Conservation (phyloP, 2,888 invertebrate species). For the Mycalesis mineus region DNA sequence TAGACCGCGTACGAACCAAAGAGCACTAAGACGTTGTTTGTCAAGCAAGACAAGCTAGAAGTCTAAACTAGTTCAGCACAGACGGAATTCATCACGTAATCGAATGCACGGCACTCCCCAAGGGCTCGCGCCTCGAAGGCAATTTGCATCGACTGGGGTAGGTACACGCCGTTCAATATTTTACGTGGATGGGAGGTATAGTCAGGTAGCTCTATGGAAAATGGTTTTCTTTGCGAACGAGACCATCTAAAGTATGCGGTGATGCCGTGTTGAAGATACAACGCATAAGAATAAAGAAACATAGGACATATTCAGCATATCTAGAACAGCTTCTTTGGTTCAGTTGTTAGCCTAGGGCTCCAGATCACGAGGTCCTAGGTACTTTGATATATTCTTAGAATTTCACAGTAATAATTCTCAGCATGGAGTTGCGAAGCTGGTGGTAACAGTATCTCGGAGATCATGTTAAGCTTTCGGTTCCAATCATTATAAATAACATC, state of each 20-base stretch:
- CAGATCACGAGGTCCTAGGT: too few species aligned
- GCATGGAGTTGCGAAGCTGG: too few species aligned
- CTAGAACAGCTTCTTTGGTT: too few species aligned
- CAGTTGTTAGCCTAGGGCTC: too few species aligned
- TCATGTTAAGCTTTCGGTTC: too few species aligned
- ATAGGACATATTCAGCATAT: too few species aligned
- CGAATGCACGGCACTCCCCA: constrained; percentile 41
- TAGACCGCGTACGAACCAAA: too few species aligned
- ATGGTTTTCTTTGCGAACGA: constrained; percentile 19
- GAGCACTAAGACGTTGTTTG: neutral
- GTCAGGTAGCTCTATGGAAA: constrained; percentile 18
- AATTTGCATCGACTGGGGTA: constrained; percentile 39
- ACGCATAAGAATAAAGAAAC: neutral
- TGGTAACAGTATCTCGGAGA: too few species aligned
- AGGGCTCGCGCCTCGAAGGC: constrained; percentile 35
- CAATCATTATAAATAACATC: too few species aligned
- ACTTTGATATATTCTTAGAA: too few species aligned
- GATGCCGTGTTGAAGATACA: neutral
- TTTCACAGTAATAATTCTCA: too few species aligned
- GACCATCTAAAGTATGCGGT: neutral
- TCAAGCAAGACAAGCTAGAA: constrained; percentile 7
- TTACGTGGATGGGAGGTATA: constrained; percentile 29
- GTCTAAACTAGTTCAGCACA: constrained; percentile 22
- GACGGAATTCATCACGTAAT: constrained; percentile 43
- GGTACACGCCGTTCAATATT: constrained; percentile 31